A percentile compares a stretch with the other conserved stretches of the same genome.
Conservation (phyloP, 2,113 vertebrate species). For the Calyptommatus sinebrachiatus region DNA sequence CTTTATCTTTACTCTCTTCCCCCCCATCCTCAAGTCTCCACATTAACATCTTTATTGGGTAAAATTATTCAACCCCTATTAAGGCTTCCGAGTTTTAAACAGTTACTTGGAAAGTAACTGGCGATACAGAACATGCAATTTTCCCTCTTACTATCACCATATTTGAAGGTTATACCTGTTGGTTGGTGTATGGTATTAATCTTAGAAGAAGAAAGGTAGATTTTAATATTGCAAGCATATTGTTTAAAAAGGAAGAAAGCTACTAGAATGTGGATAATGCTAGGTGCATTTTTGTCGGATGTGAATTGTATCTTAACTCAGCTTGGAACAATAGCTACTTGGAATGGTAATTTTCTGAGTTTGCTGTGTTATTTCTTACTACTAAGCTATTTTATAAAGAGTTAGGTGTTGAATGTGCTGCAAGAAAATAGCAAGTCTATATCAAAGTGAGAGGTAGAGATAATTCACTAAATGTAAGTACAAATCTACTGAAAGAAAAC, state of each 20-base stretch:
- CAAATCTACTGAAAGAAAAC: neutral
- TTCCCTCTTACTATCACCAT: neutral
- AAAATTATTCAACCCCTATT: too few relatives aligned
- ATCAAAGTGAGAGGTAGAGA: neutral
- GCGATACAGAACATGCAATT: too few relatives aligned
- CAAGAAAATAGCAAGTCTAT: neutral
- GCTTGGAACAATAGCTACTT: neutral
- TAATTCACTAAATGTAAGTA: constrained; percentile 3
- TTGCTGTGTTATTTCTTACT: neutral
- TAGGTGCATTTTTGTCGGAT: neutral
- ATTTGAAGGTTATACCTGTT: neutral
- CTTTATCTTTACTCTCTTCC: too few relatives aligned
- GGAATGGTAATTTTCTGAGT: neutral
- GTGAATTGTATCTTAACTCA: neutral
- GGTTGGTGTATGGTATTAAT: neutral
- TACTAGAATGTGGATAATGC: neutral
- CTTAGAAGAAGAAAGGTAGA: neutral
- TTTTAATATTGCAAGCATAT: neutral
- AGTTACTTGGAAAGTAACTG: neutral
- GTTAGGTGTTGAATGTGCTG: neutral
- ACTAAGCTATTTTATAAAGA: neutral
- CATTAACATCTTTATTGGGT: too few relatives aligned
- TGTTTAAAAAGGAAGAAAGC: neutral
- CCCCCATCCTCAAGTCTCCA: too few relatives aligned
- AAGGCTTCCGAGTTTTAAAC: too few relatives aligned